phyloP scores from a whole-genome alignment of 30 jellyfish, hydroid and myxozoan genomes.

The Sanderia malayensis region DNA sequence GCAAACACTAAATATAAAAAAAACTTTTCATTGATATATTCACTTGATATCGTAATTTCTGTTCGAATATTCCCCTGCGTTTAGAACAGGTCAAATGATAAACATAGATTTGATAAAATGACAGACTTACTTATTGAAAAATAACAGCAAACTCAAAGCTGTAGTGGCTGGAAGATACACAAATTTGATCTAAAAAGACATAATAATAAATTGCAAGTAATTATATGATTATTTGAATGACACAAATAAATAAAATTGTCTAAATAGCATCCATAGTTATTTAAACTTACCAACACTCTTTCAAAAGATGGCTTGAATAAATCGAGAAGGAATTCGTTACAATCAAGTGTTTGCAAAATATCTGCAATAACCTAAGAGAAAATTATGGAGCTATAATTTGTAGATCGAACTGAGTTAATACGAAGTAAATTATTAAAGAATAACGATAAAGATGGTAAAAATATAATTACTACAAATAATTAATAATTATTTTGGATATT shows the following conservation, averaged over 20 bases:
- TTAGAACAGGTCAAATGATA: too few species aligned
- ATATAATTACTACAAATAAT: too few species aligned
- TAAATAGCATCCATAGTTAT: not conserved
- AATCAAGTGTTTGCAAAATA: slow-evolving; percentile 26
- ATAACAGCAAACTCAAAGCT: not conserved
- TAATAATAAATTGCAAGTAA: not conserved
- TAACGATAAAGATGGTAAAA: too few species aligned
- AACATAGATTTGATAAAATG: not conserved
- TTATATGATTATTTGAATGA: too few species aligned
- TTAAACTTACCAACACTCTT: slow-evolving; percentile 26
- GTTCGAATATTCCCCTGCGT: too few species aligned
- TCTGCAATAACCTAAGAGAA: slow-evolving; percentile 17
- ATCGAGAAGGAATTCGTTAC: not conserved
- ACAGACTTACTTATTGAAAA: not conserved
- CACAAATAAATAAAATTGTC: not conserved
- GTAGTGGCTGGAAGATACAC: not conserved
- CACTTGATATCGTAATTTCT: too few species aligned
- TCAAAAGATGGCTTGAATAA: slow-evolving; percentile 17
- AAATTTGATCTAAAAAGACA: not conserved
- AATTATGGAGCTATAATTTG: not conserved
- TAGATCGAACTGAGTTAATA: not conserved
- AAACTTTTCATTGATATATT: too few species aligned
- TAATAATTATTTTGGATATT: too few species aligned
- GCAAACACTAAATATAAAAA: not conserved
- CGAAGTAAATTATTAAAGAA: too few species aligned